Evolutionary conservation across 2,797 vertebrate species (phyloP), one percentile per base, ranked within the genome.

Genomic region (Botia almorhae): DNA sequence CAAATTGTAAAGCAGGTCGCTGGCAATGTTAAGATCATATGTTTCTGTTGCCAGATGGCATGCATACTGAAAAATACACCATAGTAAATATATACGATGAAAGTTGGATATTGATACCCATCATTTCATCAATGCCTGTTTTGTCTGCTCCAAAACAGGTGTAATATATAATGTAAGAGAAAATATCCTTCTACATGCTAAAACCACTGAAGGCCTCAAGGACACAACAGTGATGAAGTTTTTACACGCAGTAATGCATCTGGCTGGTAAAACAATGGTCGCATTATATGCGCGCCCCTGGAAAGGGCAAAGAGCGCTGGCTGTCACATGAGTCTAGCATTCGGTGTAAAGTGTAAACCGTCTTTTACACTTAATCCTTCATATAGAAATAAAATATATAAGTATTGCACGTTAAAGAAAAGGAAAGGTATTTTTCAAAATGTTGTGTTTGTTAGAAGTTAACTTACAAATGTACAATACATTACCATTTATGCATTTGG

Each of bases 201-300:
- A 70, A 81, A 70, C 29, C 48, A 21, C 58, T 14, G n/a, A 68
- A 80, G 53, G 29, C 51, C 65, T 71, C 39, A 23, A 50, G 4
- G 50, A 46, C 51, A 82, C 80, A 64, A 73, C 60, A 64, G 80
- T 80, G 67, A 86, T 75, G 70, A 58, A 10, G 29, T 13, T 72
- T 81, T 76, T 61, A 75, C 82, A 48, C 69, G 55, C 76, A 63
- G 69, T 75, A 33, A 78, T 79, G 61, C 61, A 78, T 81, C 82
- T 86, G 80, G 83, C 85, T 81, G 39, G 16, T 43, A 46, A 51
- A 78, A 84, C 81, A 86, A 86, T 86, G 75, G 48, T 7, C 43
- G 81, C 70, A 82, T 86, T 86, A 84, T 86, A 73, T 16, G 36
- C 21, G 13, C 75, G 51, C 48, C 77, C 60, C 65, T 82, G 80